These are phyloP conservation scores for Hippocampus mohnikei DNA, from an alignment of 2,113 vertebrate species.

Conservation along the genomic window DNA sequence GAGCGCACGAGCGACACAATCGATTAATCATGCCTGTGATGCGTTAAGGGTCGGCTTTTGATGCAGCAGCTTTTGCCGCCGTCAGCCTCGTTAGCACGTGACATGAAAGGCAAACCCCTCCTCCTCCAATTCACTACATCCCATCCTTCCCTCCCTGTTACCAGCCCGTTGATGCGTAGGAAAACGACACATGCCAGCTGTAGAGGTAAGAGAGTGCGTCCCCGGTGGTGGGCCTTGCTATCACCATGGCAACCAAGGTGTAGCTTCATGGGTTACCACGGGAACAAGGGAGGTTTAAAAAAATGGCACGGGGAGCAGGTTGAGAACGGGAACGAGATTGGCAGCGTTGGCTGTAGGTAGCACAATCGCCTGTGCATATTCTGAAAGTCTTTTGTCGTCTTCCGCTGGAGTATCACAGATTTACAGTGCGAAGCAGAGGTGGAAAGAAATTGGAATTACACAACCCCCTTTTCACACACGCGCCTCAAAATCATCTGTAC, in stretches of 20 bases:
- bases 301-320: constrained; percentile 32
- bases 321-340: constrained; percentile 29
- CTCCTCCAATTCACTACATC: neutral
- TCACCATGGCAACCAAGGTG: constrained; percentile 66
- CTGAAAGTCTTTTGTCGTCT: neutral
- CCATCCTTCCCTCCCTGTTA: neutral
- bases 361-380: neutral
- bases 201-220: constrained; percentile 33
- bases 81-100: neutral
- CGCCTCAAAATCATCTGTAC: neutral
- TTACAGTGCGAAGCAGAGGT: too few species aligned
- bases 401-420: neutral
- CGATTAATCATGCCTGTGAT: neutral
- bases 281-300: constrained; percentile 31
- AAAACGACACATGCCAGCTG: constrained; percentile 21
- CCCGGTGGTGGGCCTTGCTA: constrained; percentile 33
- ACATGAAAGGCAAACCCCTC: neutral
- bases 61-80: neutral
- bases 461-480: neutral
- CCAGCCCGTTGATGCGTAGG: neutral
- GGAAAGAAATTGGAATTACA: neutral
- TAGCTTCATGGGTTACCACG: constrained; percentile 54
- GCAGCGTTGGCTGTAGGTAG: neutral
- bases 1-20: neutral
- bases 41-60: neutral